Base-by-base conservation (phyloP, 1,140 invertebrate genomes). In the Heliconius melpomene region DNA sequence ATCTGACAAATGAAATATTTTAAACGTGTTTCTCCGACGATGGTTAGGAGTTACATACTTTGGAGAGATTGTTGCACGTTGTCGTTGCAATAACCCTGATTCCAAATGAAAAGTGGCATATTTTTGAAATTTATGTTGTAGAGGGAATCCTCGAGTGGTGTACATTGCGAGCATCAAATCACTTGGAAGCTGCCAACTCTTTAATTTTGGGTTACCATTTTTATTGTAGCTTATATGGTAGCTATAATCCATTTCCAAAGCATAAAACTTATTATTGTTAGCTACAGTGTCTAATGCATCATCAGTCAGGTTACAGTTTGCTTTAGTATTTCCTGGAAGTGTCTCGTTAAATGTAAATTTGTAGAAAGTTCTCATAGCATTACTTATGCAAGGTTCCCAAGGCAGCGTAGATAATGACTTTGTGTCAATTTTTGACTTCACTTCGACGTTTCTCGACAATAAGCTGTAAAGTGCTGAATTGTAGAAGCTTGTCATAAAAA, bases 401-500 rank as follows among this genome's bases (percentile, higher is more conserved):
- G 82, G 81, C n/a, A 88, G 72, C 7, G 20, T 11, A 9, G 74
- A 79, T 20, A 90, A 78, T 70, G 85, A 7, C 73, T 54, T 18
- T 66, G 70, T 40, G n/a, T 75, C n/a, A 46, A 79, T 72, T 46
- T 84, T 72, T 11, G 38, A 40, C 50, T 74, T 82, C 38, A 82
- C 77, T 23, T 85, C 82, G 11, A 84, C 72, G 52, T 79, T 82
- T 3, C 82, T 81, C 13, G 90, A 86, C 16, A 87, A 80, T 73
- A 90, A 80, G 79, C 85, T 90, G 20, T 78, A 87, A 71, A 87
- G 83, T 50, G 84, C 85, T 18, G 89, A 88, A 52, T 81, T 89
- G 72, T 91, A 91, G 77, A 91, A 90, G 70, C 76, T 90, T 2
- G 36, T 83, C 9, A 91, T 84, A n/a, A 87, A 90, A 81, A 88